phyloP scores from a whole-genome alignment of 92 coral and sea anemone genomes.

The Actinernus sp. region DNA sequence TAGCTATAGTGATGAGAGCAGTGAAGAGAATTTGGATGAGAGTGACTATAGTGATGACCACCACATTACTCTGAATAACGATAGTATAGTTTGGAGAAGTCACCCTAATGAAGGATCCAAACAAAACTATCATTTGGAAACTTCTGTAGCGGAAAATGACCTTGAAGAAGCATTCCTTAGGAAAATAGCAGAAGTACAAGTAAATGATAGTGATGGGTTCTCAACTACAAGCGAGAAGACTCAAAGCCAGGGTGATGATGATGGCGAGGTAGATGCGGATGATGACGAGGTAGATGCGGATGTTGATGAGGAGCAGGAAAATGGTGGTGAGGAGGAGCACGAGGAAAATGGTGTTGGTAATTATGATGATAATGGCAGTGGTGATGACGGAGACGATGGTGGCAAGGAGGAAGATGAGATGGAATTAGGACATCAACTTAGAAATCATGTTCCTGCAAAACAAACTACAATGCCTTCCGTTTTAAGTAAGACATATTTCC shows the following conservation, averaged over 20 bases:
- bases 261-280: background rate
- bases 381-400: background rate
- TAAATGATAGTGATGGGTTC: no score
- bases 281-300: background rate
- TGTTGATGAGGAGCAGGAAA: background rate
- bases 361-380: background rate
- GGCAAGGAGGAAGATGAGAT: slow-evolving; percentile 1
- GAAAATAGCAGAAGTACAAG: no score
- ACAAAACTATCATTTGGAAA: background rate
- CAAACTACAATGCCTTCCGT: no score
- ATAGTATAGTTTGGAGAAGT: background rate
- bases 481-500: background rate
- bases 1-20: no score
- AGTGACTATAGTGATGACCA: background rate
- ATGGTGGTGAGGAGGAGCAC: background rate
- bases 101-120: background rate
- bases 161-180: no score
- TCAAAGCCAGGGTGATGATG: no score
- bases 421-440: no score
- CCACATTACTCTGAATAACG: background rate
- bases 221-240: no score
- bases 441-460: no score
- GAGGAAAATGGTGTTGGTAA: background rate
- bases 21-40: no score
- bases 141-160: no score